Conservation (phyloP, 1,140 invertebrate genomes). For the Leptopilina boulardi region DNA sequence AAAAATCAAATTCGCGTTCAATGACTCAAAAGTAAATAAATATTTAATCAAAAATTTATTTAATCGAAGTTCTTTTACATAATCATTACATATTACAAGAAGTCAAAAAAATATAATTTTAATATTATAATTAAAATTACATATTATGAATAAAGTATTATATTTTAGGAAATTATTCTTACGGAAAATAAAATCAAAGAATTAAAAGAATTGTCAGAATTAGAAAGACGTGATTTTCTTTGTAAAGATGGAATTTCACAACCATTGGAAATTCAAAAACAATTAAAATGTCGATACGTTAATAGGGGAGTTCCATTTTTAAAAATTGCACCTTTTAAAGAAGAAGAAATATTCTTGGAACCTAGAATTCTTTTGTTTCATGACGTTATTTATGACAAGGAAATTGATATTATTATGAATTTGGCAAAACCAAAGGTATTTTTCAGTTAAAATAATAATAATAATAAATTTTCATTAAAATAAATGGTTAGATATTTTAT, state of each 20-base stretch:
- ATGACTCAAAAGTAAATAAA: too few relatives aligned
- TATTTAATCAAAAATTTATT: too few relatives aligned
- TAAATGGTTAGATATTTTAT: too few relatives aligned
- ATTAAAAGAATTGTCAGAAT: slow-evolving; percentile 77
- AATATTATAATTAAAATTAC: too few relatives aligned
- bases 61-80: too few relatives aligned
- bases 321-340: slow-evolving; percentile 90
- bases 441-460: slow-evolving; percentile 46
- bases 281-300: slow-evolving; percentile 89
- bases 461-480: too few relatives aligned
- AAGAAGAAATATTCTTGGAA: slow-evolving; percentile 90
- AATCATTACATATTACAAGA: too few relatives aligned
- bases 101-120: too few relatives aligned
- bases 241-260: slow-evolving; percentile 91
- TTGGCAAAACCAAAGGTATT: slow-evolving; percentile 90
- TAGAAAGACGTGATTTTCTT: slow-evolving; percentile 88
- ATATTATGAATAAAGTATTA: too few relatives aligned
- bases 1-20: too few relatives aligned
- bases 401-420: slow-evolving; percentile 92
- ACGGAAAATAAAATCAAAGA: slow-evolving; percentile 66
- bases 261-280: slow-evolving; percentile 73
- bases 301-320: slow-evolving; percentile 86
- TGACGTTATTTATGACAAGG: slow-evolving; percentile 91
- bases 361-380: slow-evolving; percentile 94
- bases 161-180: too few relatives aligned